phyloP scores from a whole-genome alignment of 2,797 vertebrate genomes.

The Pseudochirops corinnae region DNA sequence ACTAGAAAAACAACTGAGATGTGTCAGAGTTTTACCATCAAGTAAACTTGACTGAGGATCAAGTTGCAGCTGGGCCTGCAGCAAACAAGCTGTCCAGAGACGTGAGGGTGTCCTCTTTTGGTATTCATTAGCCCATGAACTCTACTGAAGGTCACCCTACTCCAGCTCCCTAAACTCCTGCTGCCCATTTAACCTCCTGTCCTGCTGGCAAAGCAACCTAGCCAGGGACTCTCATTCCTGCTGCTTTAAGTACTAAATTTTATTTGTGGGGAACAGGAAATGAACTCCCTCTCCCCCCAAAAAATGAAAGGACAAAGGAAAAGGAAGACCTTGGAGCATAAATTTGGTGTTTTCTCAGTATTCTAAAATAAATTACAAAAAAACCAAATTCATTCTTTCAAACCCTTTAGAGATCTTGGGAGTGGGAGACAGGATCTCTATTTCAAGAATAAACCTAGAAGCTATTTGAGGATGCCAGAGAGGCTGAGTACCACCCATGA shows the following conservation, averaged over 20 bases:
- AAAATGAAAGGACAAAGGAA: not conserved
- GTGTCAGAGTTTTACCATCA: not conserved
- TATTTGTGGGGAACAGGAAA: not conserved
- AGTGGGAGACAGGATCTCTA: not conserved
- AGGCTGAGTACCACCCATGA: constrained; percentile 23
- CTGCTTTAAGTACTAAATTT: not conserved
- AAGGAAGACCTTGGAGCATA: not conserved
- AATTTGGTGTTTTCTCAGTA: not conserved
- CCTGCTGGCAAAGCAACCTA: not conserved
- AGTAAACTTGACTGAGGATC: not conserved
- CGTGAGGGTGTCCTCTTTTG: not conserved
- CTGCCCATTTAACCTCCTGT: not conserved
- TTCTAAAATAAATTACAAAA: constrained; percentile 23
- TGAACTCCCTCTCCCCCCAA: not conserved
- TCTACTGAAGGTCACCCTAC: not conserved
- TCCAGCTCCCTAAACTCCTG: not conserved
- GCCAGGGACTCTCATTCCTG: not conserved
- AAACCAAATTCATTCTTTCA: constrained; percentile 43
- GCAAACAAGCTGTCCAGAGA: not conserved
- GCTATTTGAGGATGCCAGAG: constrained; percentile 40
- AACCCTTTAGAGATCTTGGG: constrained; percentile 39
- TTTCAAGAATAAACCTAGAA: constrained; percentile 26
- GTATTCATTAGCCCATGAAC: not conserved
- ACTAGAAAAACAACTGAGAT: not conserved
- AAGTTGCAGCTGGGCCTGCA: not conserved